Base-by-base conservation (phyloP, 2,888 invertebrate species). In the Thecocarcelia acutangulata region DNA sequence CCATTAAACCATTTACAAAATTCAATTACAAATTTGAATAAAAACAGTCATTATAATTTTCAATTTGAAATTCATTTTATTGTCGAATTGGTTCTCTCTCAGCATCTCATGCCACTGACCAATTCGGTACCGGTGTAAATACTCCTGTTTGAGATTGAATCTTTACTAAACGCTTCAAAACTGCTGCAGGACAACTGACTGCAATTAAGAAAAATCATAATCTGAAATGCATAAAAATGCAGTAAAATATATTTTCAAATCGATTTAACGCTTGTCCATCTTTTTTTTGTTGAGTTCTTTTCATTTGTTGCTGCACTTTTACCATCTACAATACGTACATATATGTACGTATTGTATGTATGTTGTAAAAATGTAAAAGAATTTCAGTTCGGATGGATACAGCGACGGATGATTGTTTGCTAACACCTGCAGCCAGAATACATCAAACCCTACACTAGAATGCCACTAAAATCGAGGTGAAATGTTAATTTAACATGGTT, bases 251-350 rank as follows among this genome's bases (percentile, higher is more conserved):
- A 86, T 84, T 86, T 84, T 85, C 79, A 85, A 87, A 86, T 86
- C 85, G 86, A 88, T 89, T 88, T 87, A 86, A 88, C 89, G 88
- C 88, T 87, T 87, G 87, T 88, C 88, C 87, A 87, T 85, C 86
- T 81, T 83, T 83, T 54, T 83, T 83, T 33, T 54, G 46, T 48
- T 48, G 40, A 17, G 48, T 46, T 37, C 44, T 44, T 66, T 24
- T 15, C 12, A 28, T 42, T 61, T 56, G 19, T 21, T 73, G 50
- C 56, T 75, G 59, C 33, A 24, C 63, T 58, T 24, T 44, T 33
- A 64, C 46, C n/a, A 33, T 3, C 56, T 15, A n/a, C n/a, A n/a
- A n/a, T n/a, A n/a, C n/a, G n/a, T n/a, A n/a, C n/a, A n/a, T n/a
- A n/a, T n/a, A n/a, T n/a, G n/a, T n/a, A n/a, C n/a, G n/a, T n/a